Conservation (phyloP, 2,888 invertebrate genomes). For the Hydraecia micacea region DNA sequence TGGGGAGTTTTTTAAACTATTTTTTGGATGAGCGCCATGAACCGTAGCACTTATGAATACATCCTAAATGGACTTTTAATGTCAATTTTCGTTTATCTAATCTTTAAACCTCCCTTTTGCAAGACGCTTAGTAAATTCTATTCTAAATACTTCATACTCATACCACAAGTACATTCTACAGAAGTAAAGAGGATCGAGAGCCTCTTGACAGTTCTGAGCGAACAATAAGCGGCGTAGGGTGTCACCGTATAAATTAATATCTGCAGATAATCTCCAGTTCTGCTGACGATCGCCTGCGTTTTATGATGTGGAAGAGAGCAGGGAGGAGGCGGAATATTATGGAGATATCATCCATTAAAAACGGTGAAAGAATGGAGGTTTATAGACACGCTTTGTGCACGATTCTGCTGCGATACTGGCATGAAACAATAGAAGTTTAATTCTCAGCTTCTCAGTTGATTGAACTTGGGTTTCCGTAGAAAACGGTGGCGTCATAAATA, state of each 20-base stretch:
- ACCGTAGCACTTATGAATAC: background rate
- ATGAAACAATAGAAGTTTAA: background rate
- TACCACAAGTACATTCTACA: background rate
- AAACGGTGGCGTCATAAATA: background rate
- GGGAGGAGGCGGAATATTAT: conserved; percentile 2
- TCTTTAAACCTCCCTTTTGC: background rate
- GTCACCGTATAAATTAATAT: conserved; percentile 61
- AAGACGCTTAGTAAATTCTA: background rate
- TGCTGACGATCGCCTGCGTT: conserved; percentile 57
- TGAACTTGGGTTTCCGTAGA: background rate
- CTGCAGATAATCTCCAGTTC: conserved; percentile 47
- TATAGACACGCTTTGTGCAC: conserved; percentile 3
- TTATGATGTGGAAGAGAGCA: conserved; percentile 55
- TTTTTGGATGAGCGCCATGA: background rate
- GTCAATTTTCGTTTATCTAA: background rate
- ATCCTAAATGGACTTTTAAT: background rate
- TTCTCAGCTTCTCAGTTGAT: background rate
- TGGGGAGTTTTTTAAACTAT: background rate
- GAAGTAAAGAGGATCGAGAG: background rate
- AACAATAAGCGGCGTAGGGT: conserved; percentile 31
- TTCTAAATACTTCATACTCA: background rate
- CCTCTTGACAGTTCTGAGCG: conserved; percentile 11
- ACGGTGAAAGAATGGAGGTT: background rate
- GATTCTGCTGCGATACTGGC: background rate
- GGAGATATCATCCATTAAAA: conserved; percentile 2